Evolutionary conservation across 2,888 invertebrate genomes (phyloP), one percentile per base, ranked within the genome.

Genomic region (Fissipunctia ypsillon): DNA sequence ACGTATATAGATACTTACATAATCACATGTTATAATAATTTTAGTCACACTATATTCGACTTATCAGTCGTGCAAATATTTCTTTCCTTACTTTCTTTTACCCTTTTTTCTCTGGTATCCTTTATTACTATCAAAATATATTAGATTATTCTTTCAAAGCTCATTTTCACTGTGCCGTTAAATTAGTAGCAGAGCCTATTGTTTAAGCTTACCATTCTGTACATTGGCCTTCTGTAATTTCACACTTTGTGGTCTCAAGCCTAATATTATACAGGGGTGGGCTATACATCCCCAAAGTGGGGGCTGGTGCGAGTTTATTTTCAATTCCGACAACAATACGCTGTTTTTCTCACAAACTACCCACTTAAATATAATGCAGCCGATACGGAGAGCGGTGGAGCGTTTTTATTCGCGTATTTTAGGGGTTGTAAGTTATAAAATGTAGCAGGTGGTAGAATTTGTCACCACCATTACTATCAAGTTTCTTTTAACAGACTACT

Each of bases 281-380:
- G 85, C 82, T 84, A 89, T 91, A 89, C 86, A 89, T 91, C 88
- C 86, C 87, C 79, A 81, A 89, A 81, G 78, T 85, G 88, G 88
- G 88, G 76, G 80, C 57, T 50, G 78, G 76, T 80, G 76, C 61
- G 90, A 92, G 92, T 94, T 92, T 95, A 94, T 94, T 95, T 95
- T 95, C 95, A 95, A 95, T 95, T 95, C 92, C 93, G 92, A 93
- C 94, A 94, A 94, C 94, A 95, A 95, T 94, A 92, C 93, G 92
- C 90, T 93, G 94, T 94, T 94, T 94, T 94, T 94, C 94, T 92
- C 93, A 91, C 91, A 94, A 95, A 95, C 95, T 95, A 94, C 94
- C 94, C 94, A 94, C 94, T 95, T 95, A 94, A 94, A 94, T 94
- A 94, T 95, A 94, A 95, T 94, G 94, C 92, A 91, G 91, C 90